Evolutionary conservation across 2,113 vertebrate species (phyloP).

Genomic region (Taxidea taxus): DNA sequence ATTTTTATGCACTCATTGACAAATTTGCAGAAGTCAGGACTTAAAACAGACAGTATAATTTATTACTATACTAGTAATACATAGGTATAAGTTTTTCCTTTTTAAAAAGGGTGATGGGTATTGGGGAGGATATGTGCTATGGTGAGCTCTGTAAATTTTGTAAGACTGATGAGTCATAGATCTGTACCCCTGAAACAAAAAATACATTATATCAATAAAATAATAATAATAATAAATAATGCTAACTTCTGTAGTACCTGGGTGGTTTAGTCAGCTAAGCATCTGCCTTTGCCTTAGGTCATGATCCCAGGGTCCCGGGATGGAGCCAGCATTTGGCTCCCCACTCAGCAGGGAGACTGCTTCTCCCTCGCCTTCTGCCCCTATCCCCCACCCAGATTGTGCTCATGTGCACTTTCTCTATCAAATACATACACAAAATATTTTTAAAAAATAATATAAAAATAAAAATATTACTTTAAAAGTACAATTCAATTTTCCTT

Average conservation of each 20-base stretch:
- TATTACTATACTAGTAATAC: background rate
- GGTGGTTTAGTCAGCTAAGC: background rate
- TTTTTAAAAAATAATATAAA: background rate
- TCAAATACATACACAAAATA: background rate
- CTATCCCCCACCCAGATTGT: background rate
- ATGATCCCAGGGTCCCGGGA: background rate
- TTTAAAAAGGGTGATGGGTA: background rate
- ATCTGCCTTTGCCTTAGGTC: background rate
- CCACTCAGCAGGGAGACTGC: background rate
- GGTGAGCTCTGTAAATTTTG: too few species aligned
- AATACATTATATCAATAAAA: too few species aligned
- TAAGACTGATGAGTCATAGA: too few species aligned
- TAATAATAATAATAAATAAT: too few species aligned
- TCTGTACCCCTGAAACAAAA: too few species aligned
- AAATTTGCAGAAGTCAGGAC: background rate
- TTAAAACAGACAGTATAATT: background rate
- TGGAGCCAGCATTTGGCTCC: background rate
- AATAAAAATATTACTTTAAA: background rate
- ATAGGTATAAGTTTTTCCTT: background rate
- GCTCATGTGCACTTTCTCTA: background rate
- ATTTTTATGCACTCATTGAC: background rate
- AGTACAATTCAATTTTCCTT: background rate
- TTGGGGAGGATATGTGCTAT: too few species aligned
- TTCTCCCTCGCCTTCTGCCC: background rate
- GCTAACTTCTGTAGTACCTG: background rate